These are phyloP conservation scores for Aphrocallistes beatrix DNA, from an alignment of 37 sponge, comb jelly and placozoan species.

Conservation along the genomic window DNA sequence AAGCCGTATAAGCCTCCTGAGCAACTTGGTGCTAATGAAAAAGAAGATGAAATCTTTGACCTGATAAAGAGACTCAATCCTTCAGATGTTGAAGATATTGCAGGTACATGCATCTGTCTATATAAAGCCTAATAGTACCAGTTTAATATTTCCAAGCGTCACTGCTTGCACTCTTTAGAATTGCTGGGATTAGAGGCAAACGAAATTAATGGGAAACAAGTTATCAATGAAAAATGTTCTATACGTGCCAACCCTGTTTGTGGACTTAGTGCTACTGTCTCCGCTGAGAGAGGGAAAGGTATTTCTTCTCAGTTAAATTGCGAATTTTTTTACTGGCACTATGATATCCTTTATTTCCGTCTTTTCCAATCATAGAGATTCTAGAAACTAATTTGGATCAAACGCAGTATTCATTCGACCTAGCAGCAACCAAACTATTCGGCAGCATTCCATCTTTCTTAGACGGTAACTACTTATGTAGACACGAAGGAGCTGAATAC, in stretches of 20 bases:
- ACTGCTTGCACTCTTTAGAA: too few species aligned
- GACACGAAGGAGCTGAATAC: too few species aligned
- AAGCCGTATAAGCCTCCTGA: not conserved
- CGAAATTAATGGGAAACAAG: not conserved
- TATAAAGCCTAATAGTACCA: not conserved
- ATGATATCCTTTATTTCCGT: not conserved
- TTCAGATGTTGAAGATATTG: not conserved
- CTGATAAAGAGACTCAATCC: not conserved
- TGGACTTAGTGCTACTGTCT: not conserved
- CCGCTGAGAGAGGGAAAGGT: not conserved
- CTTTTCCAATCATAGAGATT: not conserved
- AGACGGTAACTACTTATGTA: not conserved
- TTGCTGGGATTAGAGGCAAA: not conserved
- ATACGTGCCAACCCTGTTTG: not conserved
- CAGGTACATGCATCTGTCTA: not conserved
- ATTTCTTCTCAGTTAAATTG: not conserved
- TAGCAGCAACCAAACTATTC: conserved; percentile 10
- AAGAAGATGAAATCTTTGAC: not conserved
- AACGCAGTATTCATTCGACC: not conserved
- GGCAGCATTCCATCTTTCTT: conserved; percentile 12
- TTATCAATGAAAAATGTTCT: not conserved
- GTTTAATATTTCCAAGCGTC: too few species aligned
- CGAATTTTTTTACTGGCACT: too few species aligned
- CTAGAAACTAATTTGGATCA: not conserved
- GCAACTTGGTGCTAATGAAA: not conserved